Evolutionary conservation across 2,797 vertebrate species (phyloP), one percentile per base, ranked within the genome.

Genomic region (Anisognathus igniventris): DNA sequence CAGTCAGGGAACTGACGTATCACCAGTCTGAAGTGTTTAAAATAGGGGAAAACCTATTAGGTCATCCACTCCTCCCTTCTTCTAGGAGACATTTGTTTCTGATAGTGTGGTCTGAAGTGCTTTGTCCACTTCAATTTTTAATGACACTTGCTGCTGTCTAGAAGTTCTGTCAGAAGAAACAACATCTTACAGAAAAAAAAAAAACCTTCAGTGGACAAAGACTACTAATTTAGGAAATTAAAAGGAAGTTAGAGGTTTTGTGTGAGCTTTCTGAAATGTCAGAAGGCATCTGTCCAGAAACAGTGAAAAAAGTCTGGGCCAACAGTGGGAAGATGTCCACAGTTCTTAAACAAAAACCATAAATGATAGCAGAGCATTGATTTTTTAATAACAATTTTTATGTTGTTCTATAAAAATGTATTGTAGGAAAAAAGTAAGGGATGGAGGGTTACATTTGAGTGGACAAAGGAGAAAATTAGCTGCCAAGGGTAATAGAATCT

Each of bases 381-480:
- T 86, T 93, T 92, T 92, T 88, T 78, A 91, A 87, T 93, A 92
- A 80, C 28, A 78, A 71, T 72, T 95, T 93, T 89, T 83, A 82
- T 91, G 58, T 61, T 87, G 24, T 61, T 87, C 50, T 93, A 64
- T 89, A 89, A 91, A 89, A 93, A 80, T 23, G 20, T 53, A 60
- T 77, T 24, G n/a, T 87, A 83, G 31, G 1, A 48, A 78, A 76
- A 90, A 74, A 45, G 35, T 71, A 94, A 94, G 81, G 45, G 72
- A 91, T 83, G 35, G 30, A 92, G 39, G 9, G 17, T 42, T 93
- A 50, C 47, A 94, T 93, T 71, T 93, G 74, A 93, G 78, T 42
- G 89, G 88, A 92, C 86, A 95, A 95, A 91, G 70, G 68, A 96
- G 61, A 94, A 92, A 92, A 92, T 87, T 93, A 77, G 31, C 81